phyloP scores from a whole-genome alignment of 2,113 vertebrate species.

The Halichoeres trimaculatus region DNA sequence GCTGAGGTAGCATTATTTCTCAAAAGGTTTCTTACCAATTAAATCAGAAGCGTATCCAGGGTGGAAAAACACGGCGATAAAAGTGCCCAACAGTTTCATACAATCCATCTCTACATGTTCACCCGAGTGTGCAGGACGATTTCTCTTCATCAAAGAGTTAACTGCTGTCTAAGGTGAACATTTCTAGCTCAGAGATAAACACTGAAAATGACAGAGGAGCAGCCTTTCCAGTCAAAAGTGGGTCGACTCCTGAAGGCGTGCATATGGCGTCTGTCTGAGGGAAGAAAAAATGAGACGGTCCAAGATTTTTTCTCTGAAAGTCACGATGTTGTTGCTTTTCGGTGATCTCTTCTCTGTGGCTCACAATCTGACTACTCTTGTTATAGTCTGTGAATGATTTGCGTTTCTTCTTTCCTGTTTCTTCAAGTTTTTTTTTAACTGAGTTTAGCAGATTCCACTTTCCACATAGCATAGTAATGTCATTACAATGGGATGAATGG shows the following conservation, averaged over 20 bases:
- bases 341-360: neutral
- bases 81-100: conserved; percentile 78
- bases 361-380: neutral
- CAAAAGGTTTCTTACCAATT: conserved; percentile 73
- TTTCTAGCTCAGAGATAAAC: conserved; percentile 4
- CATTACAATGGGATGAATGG: conserved; percentile 54
- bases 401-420: neutral
- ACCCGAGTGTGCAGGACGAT: conserved; percentile 12
- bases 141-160: neutral
- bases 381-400: conserved; percentile 3
- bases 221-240: conserved; percentile 40
- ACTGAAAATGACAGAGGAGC: conserved; percentile 12
- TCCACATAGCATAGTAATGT: conserved; percentile 28
- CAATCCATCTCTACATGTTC: conserved; percentile 85
- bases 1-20: neutral
- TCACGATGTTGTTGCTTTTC: neutral
- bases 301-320: conserved; percentile 20
- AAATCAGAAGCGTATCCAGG: conserved; percentile 73
- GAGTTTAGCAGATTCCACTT: conserved; percentile 17
- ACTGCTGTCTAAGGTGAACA: neutral
- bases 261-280: conserved; percentile 49
- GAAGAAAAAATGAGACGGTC: conserved; percentile 17
- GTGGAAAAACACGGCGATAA: conserved; percentile 78
- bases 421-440: neutral
- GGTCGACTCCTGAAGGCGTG: conserved; percentile 60